Evolutionary conservation across 2,797 vertebrate genomes (phyloP).

Genomic region (Epinephelus awoara): DNA sequence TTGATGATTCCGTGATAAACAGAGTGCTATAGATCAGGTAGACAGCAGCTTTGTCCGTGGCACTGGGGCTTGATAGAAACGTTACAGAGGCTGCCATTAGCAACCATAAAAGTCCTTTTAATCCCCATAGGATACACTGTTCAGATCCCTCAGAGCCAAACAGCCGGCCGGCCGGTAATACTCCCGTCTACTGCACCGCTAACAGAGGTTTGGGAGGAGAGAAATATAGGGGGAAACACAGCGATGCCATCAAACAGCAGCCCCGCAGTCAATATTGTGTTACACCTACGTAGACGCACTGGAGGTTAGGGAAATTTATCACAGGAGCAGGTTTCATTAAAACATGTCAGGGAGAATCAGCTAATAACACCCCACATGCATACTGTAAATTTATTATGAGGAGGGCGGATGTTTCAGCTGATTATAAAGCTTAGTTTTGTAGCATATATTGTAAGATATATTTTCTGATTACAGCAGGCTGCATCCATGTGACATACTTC

Average conservation of each 20-base stretch:
- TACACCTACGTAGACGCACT: conserved; percentile 27
- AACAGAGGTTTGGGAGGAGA: conserved; percentile 27
- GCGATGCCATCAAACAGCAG: conserved; percentile 46
- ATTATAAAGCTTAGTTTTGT: conserved; percentile 1
- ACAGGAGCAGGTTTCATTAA: conserved; percentile 55
- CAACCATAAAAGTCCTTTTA: conserved; percentile 58
- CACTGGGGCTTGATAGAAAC: conserved; percentile 67
- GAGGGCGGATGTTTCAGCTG: neutral
- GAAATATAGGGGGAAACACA: conserved; percentile 29
- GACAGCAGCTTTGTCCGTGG: conserved; percentile 60
- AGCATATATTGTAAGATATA: neutral
- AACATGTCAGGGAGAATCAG: conserved; percentile 33
- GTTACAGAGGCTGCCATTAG: conserved; percentile 61
- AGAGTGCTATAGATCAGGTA: conserved; percentile 62
- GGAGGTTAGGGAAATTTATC: conserved; percentile 44
- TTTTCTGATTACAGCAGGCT: neutral
- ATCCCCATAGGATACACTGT: conserved; percentile 45
- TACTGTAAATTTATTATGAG: neutral
- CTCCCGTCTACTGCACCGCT: conserved; percentile 17
- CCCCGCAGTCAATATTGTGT: conserved; percentile 26
- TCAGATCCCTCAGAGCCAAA: conserved; percentile 39
- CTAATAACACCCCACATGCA: conserved; percentile 10
- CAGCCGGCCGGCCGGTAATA: conserved; percentile 16
- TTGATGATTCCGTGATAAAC: conserved; percentile 67
- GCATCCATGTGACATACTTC: neutral